Evolutionary conservation across 2,888 invertebrate species (phyloP).

Genomic region (Eurytoma adleriae): DNA sequence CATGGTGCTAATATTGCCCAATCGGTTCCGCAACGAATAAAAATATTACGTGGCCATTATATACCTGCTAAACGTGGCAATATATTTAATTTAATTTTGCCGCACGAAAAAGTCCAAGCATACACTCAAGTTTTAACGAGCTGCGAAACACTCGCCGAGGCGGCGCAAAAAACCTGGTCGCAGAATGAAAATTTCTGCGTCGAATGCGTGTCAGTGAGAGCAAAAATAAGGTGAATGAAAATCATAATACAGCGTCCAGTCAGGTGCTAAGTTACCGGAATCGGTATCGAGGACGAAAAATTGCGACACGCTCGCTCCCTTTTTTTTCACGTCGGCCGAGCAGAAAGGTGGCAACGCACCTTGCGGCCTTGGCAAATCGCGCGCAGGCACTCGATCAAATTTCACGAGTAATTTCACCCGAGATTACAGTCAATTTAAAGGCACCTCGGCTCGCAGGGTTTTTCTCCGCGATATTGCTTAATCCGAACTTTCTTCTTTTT

Average conservation of each 20-base stretch:
- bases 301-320: constrained; percentile 26
- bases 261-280: constrained; percentile 48
- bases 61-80: too few species aligned
- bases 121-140: neutral
- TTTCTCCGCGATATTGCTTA: constrained; percentile 19
- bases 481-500: constrained; percentile 4
- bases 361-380: constrained; percentile 49
- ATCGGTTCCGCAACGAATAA: too few species aligned
- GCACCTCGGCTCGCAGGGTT: neutral
- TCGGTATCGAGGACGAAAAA: constrained; percentile 52
- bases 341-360: constrained; percentile 36
- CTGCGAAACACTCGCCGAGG: neutral
- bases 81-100: too few species aligned
- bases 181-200: neutral
- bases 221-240: constrained; percentile 20
- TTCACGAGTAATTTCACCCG: constrained; percentile 55
- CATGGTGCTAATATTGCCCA: too few species aligned
- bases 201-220: neutral
- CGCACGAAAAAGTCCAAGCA: neutral
- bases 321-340: constrained; percentile 2
- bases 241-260: neutral
- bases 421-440: constrained; percentile 41
- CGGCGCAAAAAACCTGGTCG: neutral
- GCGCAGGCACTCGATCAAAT: constrained; percentile 52
- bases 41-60: too few species aligned